phyloP scores from a whole-genome alignment of 2,797 vertebrate genomes.

The Dicrostonyx torquatus region DNA sequence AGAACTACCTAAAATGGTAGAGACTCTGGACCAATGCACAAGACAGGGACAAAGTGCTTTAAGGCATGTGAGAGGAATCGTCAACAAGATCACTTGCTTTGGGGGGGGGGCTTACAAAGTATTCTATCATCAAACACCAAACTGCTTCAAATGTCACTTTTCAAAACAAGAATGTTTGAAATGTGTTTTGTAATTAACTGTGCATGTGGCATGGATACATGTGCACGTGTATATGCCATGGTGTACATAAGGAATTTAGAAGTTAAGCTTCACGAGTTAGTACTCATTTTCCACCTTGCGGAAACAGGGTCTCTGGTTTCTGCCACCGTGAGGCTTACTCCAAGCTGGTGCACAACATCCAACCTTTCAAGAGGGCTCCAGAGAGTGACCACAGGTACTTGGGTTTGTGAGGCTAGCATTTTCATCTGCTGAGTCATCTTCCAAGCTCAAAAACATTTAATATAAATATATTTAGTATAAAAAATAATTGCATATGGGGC shows the following conservation, averaged over 20 bases:
- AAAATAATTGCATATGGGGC: neutral
- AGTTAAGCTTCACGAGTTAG: neutral
- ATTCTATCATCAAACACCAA: conserved; percentile 9
- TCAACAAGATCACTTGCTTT: conserved; percentile 12
- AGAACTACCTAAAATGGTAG: conserved; percentile 8
- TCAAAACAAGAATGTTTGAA: neutral
- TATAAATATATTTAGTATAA: neutral
- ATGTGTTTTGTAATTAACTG: neutral
- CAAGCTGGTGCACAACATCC: neutral
- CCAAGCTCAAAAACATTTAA: conserved; percentile 8
- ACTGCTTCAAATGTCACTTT: conserved; percentile 31
- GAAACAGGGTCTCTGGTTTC: neutral
- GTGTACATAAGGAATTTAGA: neutral
- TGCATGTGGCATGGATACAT: neutral
- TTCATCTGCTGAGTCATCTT: neutral
- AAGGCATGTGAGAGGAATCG: neutral
- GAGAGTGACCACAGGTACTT: too few species aligned
- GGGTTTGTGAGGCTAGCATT: neutral
- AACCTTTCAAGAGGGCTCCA: neutral
- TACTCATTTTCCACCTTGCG: too few species aligned
- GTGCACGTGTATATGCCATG: neutral
- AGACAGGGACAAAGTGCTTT: neutral
- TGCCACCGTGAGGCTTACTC: neutral
- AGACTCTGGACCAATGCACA: neutral
- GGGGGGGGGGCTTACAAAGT: neutral